phyloP scores from a whole-genome alignment of 2,888 invertebrate species.

The Colostygia pectinataria region DNA sequence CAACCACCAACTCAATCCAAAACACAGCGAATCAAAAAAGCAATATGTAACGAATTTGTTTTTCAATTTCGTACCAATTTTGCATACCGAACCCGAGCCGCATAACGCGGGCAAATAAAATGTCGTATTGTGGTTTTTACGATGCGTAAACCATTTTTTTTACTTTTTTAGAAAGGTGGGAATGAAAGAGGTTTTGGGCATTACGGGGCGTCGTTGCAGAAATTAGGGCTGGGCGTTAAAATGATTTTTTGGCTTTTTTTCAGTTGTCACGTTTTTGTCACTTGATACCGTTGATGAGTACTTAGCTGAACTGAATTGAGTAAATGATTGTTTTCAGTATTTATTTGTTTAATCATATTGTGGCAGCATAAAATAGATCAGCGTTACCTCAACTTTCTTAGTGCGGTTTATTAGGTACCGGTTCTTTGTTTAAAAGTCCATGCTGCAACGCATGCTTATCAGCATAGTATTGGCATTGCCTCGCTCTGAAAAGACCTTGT shows the following conservation, averaged over 20 bases:
- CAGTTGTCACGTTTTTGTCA: constrained; percentile 14
- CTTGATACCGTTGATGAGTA: constrained; percentile 11
- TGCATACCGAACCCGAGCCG: constrained; percentile 70
- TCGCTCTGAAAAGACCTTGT: no score
- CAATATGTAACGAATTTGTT: constrained; percentile 83
- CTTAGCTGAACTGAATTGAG: background rate
- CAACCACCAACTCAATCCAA: constrained; percentile 30
- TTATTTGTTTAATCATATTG: no score
- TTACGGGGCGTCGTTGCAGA: constrained; percentile 20
- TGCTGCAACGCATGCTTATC: no score
- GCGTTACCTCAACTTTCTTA: no score
- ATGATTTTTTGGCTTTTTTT: constrained; percentile 6
- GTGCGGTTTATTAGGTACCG: no score
- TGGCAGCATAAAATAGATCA: no score
- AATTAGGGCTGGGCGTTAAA: constrained; percentile 15
- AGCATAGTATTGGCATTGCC: no score
- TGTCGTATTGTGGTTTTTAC: constrained; percentile 75
- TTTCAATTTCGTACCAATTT: constrained; percentile 83
- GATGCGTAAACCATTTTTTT: constrained; percentile 68
- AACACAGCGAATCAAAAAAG: constrained; percentile 58
- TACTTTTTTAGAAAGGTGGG: constrained; percentile 65
- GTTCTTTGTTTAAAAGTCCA: no score
- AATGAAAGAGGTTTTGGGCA: constrained; percentile 64
- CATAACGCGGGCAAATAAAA: constrained; percentile 69
- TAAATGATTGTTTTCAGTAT: constrained; percentile 11